Evolutionary conservation across 2,797 vertebrate species (phyloP).

Genomic region (Limnodromus scolopaceus): DNA sequence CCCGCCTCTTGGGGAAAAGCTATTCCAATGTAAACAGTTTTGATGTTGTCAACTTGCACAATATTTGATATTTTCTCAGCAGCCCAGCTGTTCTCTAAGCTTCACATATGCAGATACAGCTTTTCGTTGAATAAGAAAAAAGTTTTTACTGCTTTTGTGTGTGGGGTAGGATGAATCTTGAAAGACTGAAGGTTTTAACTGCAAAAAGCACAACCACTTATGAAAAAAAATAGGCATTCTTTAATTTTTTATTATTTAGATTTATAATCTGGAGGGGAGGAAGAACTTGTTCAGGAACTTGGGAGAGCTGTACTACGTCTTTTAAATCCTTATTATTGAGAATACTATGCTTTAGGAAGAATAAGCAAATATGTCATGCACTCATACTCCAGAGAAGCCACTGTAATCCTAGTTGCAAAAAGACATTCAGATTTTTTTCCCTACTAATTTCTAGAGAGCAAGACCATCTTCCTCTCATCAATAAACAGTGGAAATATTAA

Average conservation of each 20-base stretch:
- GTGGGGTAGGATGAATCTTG: not conserved
- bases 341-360: not conserved
- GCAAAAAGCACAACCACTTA: not conserved
- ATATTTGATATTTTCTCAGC: constrained; percentile 30
- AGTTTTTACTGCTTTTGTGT: not conserved
- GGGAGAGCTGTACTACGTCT: not conserved
- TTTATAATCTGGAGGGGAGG: not conserved
- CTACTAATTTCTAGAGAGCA: not conserved
- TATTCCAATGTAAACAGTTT: constrained; percentile 19
- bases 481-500: not conserved
- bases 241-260: not conserved
- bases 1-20: not conserved
- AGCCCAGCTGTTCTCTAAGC: not conserved
- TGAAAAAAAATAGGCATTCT: not conserved
- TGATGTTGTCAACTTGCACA: not conserved
- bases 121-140: not conserved
- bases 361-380: not conserved
- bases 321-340: not conserved
- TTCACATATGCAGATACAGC: not conserved
- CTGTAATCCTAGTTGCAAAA: not conserved
- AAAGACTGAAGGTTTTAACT: not conserved
- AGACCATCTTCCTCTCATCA: not conserved
- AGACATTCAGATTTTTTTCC: not conserved
- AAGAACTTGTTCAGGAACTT: not conserved
- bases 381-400: not conserved